Conservation (phyloP, 1,140 invertebrate species). For the Drosophila littoralis region DNA sequence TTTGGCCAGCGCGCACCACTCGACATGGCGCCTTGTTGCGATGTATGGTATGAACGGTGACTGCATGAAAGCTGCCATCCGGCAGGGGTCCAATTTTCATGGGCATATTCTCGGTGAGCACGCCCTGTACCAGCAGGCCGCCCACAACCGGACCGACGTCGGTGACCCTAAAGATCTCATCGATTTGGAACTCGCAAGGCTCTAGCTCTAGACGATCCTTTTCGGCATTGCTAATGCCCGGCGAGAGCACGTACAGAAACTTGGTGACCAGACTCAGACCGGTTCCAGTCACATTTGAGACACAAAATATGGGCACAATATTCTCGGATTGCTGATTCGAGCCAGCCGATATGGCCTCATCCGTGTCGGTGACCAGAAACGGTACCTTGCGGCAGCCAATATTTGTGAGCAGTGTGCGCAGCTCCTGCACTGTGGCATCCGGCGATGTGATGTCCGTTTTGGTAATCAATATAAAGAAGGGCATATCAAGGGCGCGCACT, state of each 20-base stretch:
- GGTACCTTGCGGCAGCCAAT: conserved; percentile 89
- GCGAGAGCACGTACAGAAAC: conserved; percentile 91
- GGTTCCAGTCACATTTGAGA: conserved; percentile 97
- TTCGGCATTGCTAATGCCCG: conserved; percentile 88
- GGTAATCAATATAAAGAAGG: conserved; percentile 95
- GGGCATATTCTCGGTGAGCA: conserved; percentile 90
- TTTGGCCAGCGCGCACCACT: conserved; percentile 94
- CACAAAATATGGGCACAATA: conserved; percentile 94
- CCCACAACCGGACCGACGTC: conserved; percentile 94
- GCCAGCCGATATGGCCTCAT: conserved; percentile 90
- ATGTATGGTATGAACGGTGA: conserved; percentile 93
- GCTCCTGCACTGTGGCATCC: conserved; percentile 86
- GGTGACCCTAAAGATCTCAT: conserved; percentile 94
- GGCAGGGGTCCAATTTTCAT: conserved; percentile 90
- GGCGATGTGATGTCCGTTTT: conserved; percentile 93
- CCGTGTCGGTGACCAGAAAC: conserved; percentile 88
- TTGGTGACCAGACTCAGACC: conserved; percentile 92
- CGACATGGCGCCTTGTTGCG: conserved; percentile 95
- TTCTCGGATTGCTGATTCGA: conserved; percentile 87
- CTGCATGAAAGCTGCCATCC: conserved; percentile 92
- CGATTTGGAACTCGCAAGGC: conserved; percentile 94
- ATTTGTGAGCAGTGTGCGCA: conserved; percentile 88
- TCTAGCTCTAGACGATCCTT: conserved; percentile 91
- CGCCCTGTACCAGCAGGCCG: conserved; percentile 93
- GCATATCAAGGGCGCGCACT: conserved; percentile 93